A percentile compares a stretch with the other conserved stretches of the same genome.
These are phyloP conservation scores for Cirrhinus mrigala DNA, from an alignment of 2,797 vertebrate genomes.

Conservation along the genomic window DNA sequence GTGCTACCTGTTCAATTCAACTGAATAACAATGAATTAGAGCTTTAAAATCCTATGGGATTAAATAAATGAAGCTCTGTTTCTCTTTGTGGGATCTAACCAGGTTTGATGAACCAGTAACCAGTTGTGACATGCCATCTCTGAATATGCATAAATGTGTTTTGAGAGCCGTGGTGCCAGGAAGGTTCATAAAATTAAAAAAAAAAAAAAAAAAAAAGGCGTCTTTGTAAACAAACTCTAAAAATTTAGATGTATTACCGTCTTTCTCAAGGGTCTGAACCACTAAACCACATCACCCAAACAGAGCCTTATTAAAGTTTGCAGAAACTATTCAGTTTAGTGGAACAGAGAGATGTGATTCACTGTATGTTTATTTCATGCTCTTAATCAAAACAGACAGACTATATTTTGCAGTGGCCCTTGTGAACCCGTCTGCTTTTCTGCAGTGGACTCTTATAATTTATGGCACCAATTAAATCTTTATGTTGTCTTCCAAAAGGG, in stretches of 20 bases:
- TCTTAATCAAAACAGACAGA: constrained; percentile 55
- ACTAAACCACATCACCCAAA: background rate
- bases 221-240: background rate
- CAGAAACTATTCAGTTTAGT: background rate
- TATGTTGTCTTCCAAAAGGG: constrained; percentile 30
- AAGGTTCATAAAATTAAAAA: background rate
- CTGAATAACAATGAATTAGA: background rate
- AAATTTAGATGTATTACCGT: background rate
- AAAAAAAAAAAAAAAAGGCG: too few species aligned
- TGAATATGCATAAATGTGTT: background rate
- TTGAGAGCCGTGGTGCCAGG: background rate
- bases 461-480: constrained; percentile 53
- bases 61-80: background rate
- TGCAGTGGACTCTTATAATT: constrained; percentile 14
- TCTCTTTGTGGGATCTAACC: background rate
- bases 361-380: background rate
- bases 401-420: constrained; percentile 45
- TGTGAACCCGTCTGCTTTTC: constrained; percentile 27
- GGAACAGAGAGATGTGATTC: background rate
- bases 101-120: background rate
- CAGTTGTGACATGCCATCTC: background rate
- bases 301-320: background rate
- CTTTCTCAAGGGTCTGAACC: background rate
- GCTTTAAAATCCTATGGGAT: background rate
- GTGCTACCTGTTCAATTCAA: background rate